phyloP scores from a whole-genome alignment of 1,140 invertebrate species.

The Drosophila serrata region DNA sequence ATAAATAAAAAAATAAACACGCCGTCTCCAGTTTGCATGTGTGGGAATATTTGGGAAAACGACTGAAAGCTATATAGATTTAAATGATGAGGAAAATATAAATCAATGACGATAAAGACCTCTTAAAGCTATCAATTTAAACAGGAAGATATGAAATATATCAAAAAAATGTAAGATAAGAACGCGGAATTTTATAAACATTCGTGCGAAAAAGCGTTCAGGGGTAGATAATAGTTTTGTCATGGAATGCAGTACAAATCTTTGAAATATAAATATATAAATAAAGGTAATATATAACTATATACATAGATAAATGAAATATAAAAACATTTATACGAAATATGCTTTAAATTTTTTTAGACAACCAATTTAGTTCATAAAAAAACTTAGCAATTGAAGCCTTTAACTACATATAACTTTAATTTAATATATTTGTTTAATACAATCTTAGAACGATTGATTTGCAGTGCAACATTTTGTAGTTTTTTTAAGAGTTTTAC shows the following conservation, averaged over 20 bases:
- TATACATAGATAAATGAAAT: background rate
- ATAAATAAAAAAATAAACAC: slow-evolving; percentile 17
- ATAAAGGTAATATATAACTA: background rate
- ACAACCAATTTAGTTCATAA: background rate
- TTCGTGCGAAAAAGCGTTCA: background rate
- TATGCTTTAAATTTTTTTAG: background rate
- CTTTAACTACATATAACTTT: too few relatives aligned
- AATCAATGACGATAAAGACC: slow-evolving; percentile 1
- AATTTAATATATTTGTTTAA: background rate
- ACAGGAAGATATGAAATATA: background rate
- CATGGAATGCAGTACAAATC: background rate
- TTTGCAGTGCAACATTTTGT: background rate
- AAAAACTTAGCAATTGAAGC: background rate
- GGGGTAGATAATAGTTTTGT: background rate
- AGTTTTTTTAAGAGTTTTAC: background rate
- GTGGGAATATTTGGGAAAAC: slow-evolving; percentile 13
- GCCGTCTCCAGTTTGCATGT: slow-evolving; percentile 14
- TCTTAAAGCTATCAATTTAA: background rate
- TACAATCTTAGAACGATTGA: background rate
- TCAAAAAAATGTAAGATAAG: background rate
- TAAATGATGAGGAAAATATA: slow-evolving; percentile 4
- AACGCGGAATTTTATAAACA: background rate
- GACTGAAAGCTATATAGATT: slow-evolving; percentile 5
- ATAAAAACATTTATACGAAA: background rate
- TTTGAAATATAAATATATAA: background rate